These are phyloP conservation scores for Trissolcus brochymenae DNA, from an alignment of 2,888 invertebrate genomes.

Conservation along the genomic window DNA sequence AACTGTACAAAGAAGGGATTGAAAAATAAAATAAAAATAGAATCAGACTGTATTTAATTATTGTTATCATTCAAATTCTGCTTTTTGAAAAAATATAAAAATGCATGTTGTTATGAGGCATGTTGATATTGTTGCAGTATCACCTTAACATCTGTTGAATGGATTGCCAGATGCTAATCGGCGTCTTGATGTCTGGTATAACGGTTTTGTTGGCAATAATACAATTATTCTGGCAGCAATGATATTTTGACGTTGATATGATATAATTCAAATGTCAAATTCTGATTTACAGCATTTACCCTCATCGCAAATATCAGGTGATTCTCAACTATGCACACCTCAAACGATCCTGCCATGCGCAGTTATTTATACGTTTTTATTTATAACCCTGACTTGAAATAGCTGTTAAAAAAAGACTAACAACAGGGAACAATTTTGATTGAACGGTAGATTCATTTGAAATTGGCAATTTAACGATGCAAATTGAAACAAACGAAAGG, in stretches of 20 bases:
- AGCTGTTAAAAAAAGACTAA: too few species aligned
- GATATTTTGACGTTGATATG: slow-evolving; percentile 1
- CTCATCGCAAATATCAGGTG: neutral
- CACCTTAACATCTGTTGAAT: slow-evolving; percentile 8
- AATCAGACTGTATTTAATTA: too few species aligned
- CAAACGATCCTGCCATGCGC: neutral
- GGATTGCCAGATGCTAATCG: neutral
- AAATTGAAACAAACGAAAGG: neutral
- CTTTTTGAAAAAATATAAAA: too few species aligned
- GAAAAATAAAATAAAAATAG: too few species aligned
- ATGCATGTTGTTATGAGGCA: neutral
- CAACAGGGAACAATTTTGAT: too few species aligned
- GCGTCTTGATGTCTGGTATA: neutral
- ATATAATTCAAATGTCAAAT: neutral
- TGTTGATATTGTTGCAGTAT: neutral
- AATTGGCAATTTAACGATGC: too few species aligned
- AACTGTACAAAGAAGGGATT: too few species aligned
- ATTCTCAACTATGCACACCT: neutral
- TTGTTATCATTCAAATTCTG: too few species aligned
- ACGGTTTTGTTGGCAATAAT: neutral
- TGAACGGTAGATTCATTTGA: too few species aligned
- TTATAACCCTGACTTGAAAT: too few species aligned
- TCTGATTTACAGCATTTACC: neutral
- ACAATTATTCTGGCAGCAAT: slow-evolving; percentile 3
- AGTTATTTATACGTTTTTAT: too few species aligned